Percentiles rank a stretch among this genome's conserved stretches.
These are phyloP conservation scores for Luidia sarsii DNA, from an alignment of 53 echinoderm and acorn worm species.

Conservation along the genomic window DNA sequence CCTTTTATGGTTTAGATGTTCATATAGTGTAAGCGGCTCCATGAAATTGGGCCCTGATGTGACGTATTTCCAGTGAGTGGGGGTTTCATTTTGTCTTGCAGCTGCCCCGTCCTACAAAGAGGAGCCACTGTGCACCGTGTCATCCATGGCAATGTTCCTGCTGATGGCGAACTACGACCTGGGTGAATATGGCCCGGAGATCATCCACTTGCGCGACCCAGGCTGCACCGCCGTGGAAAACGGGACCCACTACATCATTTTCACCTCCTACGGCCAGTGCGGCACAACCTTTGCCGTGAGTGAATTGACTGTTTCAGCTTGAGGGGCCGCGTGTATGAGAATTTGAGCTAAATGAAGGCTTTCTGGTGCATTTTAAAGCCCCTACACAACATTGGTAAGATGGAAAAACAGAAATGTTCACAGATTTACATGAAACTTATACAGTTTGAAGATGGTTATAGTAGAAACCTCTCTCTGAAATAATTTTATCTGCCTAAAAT, in stretches of 20 bases:
- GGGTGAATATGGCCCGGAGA: slow-evolving; percentile 30
- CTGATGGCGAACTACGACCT: background rate
- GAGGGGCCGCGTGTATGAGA: background rate
- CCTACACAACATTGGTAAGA: too few species aligned
- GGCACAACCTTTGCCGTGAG: slow-evolving; percentile 37
- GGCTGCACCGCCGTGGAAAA: slow-evolving; percentile 50
- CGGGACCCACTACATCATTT: slow-evolving; percentile 34
- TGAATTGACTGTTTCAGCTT: background rate
- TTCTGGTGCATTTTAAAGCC: too few species aligned
- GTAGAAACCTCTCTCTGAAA: too few species aligned
- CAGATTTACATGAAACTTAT: too few species aligned
- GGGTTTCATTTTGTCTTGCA: background rate
- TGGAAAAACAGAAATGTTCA: too few species aligned
- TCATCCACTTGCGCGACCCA: slow-evolving; percentile 63
- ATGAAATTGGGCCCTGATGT: too few species aligned
- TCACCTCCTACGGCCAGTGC: slow-evolving; percentile 66
- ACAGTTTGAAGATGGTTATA: too few species aligned
- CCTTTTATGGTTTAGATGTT: too few species aligned
- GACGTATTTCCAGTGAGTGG: too few species aligned
- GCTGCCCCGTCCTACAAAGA: background rate
- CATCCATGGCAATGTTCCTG: slow-evolving; percentile 5
- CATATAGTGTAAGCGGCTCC: too few species aligned
- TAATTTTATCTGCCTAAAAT: too few species aligned
- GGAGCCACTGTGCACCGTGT: background rate
- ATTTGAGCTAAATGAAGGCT: background rate